Conservation (phyloP, 2,797 vertebrate genomes). For the Falco novaeseelandiae region DNA sequence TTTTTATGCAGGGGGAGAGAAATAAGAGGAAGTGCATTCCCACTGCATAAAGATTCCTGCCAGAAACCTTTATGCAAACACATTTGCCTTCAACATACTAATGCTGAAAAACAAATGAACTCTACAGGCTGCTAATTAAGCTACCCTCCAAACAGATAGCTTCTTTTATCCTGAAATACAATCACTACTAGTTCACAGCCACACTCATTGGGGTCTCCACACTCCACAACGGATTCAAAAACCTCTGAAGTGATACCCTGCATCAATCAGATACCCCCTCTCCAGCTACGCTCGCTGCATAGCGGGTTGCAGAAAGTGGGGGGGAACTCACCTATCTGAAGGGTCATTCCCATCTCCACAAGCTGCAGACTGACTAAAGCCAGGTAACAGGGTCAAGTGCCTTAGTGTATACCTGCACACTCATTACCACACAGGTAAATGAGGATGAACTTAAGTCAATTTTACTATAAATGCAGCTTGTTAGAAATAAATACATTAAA, state of each 20-base stretch:
- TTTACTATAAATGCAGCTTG: not conserved
- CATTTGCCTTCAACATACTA: not conserved
- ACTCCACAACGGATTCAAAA: not conserved
- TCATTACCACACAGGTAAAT: not conserved
- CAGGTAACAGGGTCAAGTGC: not conserved
- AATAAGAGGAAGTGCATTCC: not conserved
- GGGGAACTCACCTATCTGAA: rapidly evolving
- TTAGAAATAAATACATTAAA: not conserved
- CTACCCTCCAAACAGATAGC: not conserved
- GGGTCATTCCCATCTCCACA: not conserved
- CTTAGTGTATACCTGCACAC: not conserved
- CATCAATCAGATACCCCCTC: not conserved
- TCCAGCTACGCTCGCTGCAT: not conserved
- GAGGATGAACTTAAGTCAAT: not conserved
- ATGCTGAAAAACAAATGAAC: not conserved
- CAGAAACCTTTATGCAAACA: conserved; percentile 1
- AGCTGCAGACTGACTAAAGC: not conserved
- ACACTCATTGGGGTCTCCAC: not conserved
- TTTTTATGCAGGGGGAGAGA: not conserved
- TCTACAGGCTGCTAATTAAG: not conserved
- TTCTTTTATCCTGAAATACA: not conserved
- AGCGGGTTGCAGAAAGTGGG: too few species aligned
- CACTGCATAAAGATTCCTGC: not conserved
- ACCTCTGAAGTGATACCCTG: not conserved
- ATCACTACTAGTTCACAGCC: not conserved